Evolutionary conservation across 2,797 vertebrate genomes (phyloP).

Genomic region (Sebastolobus alascanus): DNA sequence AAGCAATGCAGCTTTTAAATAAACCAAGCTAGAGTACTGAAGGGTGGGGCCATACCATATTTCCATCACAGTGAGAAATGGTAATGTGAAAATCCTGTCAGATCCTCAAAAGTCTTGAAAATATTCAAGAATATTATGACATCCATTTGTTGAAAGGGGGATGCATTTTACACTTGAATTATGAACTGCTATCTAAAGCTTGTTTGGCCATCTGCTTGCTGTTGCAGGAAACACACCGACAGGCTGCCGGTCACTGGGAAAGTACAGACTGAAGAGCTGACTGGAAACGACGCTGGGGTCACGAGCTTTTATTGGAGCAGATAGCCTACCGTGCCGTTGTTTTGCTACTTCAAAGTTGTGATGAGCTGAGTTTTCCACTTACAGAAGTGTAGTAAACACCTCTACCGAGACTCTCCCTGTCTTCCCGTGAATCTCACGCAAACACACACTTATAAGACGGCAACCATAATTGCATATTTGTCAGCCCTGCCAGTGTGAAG

Average conservation of each 20-base stretch:
- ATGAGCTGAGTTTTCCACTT: constrained; percentile 45
- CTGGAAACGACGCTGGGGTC: constrained; percentile 41
- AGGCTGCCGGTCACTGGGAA: constrained; percentile 27
- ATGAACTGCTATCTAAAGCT: constrained; percentile 15
- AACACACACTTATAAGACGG: constrained; percentile 12
- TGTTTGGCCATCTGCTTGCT: constrained; percentile 17
- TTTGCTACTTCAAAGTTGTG: constrained; percentile 41
- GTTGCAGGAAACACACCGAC: constrained; percentile 8
- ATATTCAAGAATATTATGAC: neutral
- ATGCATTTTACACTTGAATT: constrained; percentile 2
- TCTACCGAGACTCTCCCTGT: neutral
- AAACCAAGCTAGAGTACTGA: neutral
- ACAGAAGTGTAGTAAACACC: constrained; percentile 48
- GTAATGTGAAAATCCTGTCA: too few relatives aligned
- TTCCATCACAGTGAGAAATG: neutral
- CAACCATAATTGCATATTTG: constrained; percentile 40
- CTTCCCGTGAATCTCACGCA: neutral
- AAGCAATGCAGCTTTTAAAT: neutral
- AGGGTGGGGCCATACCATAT: neutral
- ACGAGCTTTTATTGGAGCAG: constrained; percentile 27
- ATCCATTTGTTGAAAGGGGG: neutral
- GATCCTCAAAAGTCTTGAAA: neutral
- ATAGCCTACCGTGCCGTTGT: constrained; percentile 33
- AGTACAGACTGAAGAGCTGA: constrained; percentile 25
- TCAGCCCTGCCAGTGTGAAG: constrained; percentile 39